Conservation (phyloP, 2,113 vertebrate genomes). For the Ivindomyrus marchei region DNA sequence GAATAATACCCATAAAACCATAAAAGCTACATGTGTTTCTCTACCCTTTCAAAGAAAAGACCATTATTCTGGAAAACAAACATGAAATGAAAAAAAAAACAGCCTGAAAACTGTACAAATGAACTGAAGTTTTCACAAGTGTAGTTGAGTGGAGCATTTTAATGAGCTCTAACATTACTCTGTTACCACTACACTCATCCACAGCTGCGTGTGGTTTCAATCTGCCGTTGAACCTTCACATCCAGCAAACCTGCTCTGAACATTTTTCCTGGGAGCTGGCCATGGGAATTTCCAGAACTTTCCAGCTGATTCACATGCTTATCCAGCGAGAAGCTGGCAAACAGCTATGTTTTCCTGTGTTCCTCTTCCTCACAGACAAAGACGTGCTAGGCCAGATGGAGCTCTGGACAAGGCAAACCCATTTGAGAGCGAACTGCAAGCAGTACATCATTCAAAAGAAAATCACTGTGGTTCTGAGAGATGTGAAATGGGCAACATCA, state of each 20-base stretch:
- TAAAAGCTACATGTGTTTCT: background rate
- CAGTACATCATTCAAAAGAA: background rate
- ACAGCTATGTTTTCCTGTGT: conserved; percentile 8
- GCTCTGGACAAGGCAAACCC: background rate
- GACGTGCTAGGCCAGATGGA: conserved; percentile 12
- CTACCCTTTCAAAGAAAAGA: background rate
- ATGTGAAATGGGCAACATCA: background rate
- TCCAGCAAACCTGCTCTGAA: background rate
- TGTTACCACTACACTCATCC: background rate
- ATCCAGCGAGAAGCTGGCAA: fast-evolving
- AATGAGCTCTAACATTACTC: background rate
- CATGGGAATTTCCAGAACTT: background rate
- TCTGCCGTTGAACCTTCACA: background rate
- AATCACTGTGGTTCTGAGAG: background rate
- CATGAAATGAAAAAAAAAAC: background rate
- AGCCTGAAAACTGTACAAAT: background rate
- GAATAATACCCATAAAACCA: background rate
- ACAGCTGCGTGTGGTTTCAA: background rate
- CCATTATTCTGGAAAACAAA: background rate
- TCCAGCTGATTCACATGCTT: background rate
- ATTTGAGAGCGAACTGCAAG: background rate
- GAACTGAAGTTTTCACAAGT: background rate
- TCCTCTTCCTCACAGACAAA: conserved; percentile 16
- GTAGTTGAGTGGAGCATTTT: background rate
- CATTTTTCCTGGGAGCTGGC: background rate